A percentile compares a stretch with the other conserved stretches of the same genome.
These are phyloP conservation scores for Melieria crassipennis DNA, from an alignment of 2,888 invertebrate genomes.

Conservation along the genomic window DNA sequence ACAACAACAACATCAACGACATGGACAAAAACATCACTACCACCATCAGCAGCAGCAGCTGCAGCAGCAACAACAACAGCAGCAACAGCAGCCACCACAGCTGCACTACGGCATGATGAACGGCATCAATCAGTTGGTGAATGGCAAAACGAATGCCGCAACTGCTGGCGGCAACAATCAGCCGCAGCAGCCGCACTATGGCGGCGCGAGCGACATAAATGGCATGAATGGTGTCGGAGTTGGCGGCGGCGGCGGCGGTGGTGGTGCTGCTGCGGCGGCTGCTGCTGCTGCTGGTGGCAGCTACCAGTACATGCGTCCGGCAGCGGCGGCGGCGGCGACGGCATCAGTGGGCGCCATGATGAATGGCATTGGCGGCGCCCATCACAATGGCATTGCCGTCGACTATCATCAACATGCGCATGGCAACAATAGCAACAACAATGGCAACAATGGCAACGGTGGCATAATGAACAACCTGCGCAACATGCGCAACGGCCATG, in stretches of 20 bases:
- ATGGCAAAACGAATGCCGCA: constrained; percentile 23
- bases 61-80: constrained; percentile 36
- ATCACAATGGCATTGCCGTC: constrained; percentile 20
- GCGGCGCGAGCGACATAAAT: background rate
- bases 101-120: constrained; percentile 41
- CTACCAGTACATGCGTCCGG: constrained; percentile 28
- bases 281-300: constrained; percentile 6
- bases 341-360: constrained; percentile 6
- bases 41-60: constrained; percentile 41
- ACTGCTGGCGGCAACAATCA: constrained; percentile 1
- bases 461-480: constrained; percentile 48
- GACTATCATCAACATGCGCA: constrained; percentile 32
- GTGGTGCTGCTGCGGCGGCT: background rate
- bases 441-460: constrained; percentile 32
- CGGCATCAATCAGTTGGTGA: constrained; percentile 37
- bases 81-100: constrained; percentile 32
- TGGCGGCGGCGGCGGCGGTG: constrained; percentile 16
- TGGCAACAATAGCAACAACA: constrained; percentile 34
- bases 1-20: constrained; percentile 45
- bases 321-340: constrained; percentile 12
- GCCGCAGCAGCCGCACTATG: constrained; percentile 5
- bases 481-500: constrained; percentile 44
- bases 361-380: constrained; percentile 14
- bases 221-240: too few species aligned
- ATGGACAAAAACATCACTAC: constrained; percentile 42